A percentile compares a stretch with the other conserved stretches of the same genome.
Conservation (phyloP, 2,888 invertebrate genomes). For the Linnaemya tessellans region DNA sequence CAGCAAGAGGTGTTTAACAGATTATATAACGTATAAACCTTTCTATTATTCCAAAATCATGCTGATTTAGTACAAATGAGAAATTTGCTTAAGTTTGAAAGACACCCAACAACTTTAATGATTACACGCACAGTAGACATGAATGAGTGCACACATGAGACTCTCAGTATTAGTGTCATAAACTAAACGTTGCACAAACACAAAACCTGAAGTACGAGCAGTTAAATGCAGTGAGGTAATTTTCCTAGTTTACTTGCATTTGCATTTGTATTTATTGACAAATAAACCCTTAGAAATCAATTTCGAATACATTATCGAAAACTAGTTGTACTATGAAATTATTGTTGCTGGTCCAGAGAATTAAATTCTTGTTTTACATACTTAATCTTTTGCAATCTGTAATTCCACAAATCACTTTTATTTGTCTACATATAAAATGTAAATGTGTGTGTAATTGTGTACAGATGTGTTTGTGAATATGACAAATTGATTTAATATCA, state of each 20-base stretch:
- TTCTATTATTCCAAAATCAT: not conserved
- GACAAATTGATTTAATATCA: slow-evolving; percentile 6
- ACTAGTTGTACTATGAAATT: not conserved
- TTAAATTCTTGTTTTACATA: not conserved
- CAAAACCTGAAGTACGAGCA: not conserved
- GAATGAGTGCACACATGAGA: not conserved
- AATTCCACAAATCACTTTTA: not conserved
- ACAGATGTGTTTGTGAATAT: not conserved
- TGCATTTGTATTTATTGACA: slow-evolving; percentile 41
- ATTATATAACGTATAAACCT: not conserved
- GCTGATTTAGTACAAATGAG: not conserved
- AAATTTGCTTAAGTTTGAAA: not conserved
- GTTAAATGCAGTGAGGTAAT: slow-evolving; percentile 29
- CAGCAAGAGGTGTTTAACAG: not conserved
- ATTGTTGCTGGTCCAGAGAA: not conserved
- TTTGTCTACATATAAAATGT: not conserved
- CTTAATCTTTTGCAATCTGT: not conserved
- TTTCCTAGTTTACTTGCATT: slow-evolving; percentile 37
- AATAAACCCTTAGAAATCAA: slow-evolving; percentile 31
- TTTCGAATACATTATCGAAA: not conserved
- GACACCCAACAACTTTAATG: not conserved
- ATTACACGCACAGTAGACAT: not conserved
- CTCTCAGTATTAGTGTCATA: not conserved
- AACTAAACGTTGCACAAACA: not conserved
- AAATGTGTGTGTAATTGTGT: not conserved